Evolutionary conservation across 2,888 invertebrate species (phyloP).

Genomic region (Melieria picta): DNA sequence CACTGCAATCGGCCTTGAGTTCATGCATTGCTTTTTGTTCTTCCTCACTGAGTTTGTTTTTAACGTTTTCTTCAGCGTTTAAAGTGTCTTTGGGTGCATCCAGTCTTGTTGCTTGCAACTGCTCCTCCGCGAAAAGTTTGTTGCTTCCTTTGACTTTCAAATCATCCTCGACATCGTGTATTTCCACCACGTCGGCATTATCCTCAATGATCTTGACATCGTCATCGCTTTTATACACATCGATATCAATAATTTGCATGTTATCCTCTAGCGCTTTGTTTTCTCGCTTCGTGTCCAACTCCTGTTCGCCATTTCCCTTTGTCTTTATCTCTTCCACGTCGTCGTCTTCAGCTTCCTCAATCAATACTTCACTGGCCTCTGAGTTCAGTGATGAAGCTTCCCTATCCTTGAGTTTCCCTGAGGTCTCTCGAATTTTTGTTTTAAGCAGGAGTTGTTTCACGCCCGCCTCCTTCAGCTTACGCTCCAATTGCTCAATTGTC

Average conservation of each 20-base stretch:
- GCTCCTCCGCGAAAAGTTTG: not conserved
- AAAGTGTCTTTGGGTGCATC: not conserved
- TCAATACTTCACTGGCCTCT: slow-evolving; percentile 50
- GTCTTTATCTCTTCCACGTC: slow-evolving; percentile 34
- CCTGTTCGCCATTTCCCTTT: not conserved
- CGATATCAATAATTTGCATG: slow-evolving; percentile 54
- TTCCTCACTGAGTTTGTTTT: not conserved
- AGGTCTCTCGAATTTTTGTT: slow-evolving; percentile 62
- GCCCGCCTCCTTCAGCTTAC: slow-evolving; percentile 63
- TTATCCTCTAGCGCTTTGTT: slow-evolving; percentile 39
- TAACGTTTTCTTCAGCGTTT: not conserved
- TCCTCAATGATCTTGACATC: slow-evolving; percentile 57
- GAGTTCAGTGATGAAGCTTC: slow-evolving; percentile 51
- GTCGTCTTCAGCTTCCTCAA: slow-evolving; percentile 32
- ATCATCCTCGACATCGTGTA: slow-evolving; percentile 34
- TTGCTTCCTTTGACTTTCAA: slow-evolving; percentile 1
- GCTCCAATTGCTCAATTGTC: slow-evolving; percentile 61
- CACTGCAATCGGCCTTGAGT: too few species aligned
- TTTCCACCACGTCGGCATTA: slow-evolving; percentile 52
- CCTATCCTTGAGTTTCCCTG: slow-evolving; percentile 53
- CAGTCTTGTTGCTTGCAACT: not conserved
- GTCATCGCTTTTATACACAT: slow-evolving; percentile 55
- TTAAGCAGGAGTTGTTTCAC: slow-evolving; percentile 65
- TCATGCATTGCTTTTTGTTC: too few species aligned
- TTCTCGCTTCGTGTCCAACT: not conserved